These are phyloP conservation scores for Lordiphosa andalusiaca DNA, from an alignment of 2,888 invertebrate species.

Conservation along the genomic window DNA sequence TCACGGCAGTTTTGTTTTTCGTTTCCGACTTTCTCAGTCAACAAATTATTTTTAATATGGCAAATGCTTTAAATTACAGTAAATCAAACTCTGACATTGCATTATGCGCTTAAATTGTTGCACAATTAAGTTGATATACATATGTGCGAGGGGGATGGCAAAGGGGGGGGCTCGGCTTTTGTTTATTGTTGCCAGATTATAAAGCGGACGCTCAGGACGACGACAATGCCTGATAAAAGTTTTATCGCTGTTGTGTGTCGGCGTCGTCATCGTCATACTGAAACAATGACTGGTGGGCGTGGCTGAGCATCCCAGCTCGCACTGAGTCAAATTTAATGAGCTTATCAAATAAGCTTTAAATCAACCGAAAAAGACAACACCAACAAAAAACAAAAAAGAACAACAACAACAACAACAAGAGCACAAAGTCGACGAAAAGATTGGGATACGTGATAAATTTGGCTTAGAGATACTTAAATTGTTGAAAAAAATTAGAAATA, in stretches of 20 bases:
- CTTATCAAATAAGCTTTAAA: neutral
- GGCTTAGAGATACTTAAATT: no score
- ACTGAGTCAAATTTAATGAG: conserved; percentile 1
- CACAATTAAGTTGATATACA: conserved; percentile 51
- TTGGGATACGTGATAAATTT: no score
- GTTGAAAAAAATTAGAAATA: no score
- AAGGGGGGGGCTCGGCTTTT: conserved; percentile 38
- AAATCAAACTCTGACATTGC: conserved; percentile 48
- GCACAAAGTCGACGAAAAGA: no score
- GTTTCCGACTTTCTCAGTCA: conserved; percentile 10
- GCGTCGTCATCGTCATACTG: neutral
- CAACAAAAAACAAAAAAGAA: neutral
- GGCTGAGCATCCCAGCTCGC: no score
- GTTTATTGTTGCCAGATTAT: conserved; percentile 64
- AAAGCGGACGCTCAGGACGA: conserved; percentile 37
- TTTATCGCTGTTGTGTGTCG: conserved; percentile 37
- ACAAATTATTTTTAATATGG: conserved; percentile 55
- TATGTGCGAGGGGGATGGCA: neutral
- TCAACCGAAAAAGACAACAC: neutral
- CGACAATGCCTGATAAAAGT: conserved; percentile 51
- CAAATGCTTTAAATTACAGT: conserved; percentile 55
- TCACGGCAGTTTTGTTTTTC: conserved; percentile 14
- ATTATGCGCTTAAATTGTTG: conserved; percentile 64
- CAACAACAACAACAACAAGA: neutral
- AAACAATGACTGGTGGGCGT: conserved; percentile 15